Base-by-base conservation (phyloP, 2,113 vertebrate species). In the Prietella phreatophila region DNA sequence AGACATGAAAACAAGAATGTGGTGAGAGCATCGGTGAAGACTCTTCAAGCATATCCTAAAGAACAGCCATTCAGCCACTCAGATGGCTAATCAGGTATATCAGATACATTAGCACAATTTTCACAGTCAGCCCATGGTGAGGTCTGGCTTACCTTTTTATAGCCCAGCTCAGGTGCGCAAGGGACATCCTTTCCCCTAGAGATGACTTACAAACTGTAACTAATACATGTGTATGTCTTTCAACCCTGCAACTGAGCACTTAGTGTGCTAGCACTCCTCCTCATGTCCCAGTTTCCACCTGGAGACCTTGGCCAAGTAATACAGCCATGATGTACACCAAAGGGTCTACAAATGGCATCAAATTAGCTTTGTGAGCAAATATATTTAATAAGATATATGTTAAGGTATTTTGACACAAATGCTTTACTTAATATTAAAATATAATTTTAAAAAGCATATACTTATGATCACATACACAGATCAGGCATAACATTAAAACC, bases 151-250 rank as follows among this genome's bases (percentile, higher is more conserved):
- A 82, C 6, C 89, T 89, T 90, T 93, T 89, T 91, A 92, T 94
- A 92, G 90, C 89, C 65, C 80, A 56, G 61, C 81, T 82, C 80
- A 76, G 67, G 84, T 42, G 85, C 61, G 39, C 71, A 76, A 87
- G 91, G 93, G 90, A 88, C 92, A 90, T 53, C 89, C 92, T 88
- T 90, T 90, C 88, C 79, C 85, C 63, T n/a, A 84, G 87, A 83
- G 89, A 92, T 86, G 75, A 88, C 17, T 73, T 89, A 92, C 87
- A 71, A 71, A 83, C 33, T 89, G 88, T 86, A 86, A 91, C 85
- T 63, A 84, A 65, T 91, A 92, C 79, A 39, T 50, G 42, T 63
- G 67, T 39, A 71, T 78, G 73, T 76, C 81, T 85, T 84, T 83
- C 50, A 86, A 86, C 86, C 69, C 55, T 61, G 89, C 91, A 92